Percentiles rank a stretch among this genome's conserved stretches.
Evolutionary conservation across 2,888 invertebrate species (phyloP).

Genomic region (Antheraea assamensis): DNA sequence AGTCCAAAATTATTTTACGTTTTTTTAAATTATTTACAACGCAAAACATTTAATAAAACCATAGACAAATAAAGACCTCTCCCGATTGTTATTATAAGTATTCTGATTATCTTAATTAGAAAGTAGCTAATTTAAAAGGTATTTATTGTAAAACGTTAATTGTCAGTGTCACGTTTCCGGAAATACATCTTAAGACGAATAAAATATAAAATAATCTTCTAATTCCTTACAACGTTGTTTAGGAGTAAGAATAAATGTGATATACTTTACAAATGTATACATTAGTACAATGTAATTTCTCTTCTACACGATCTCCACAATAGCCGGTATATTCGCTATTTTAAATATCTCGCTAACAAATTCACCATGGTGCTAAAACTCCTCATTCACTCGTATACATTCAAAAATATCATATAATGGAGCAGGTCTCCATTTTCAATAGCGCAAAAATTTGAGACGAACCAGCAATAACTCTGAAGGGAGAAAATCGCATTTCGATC

Average conservation of each 20-base stretch:
- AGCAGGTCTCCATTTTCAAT: constrained; percentile 71
- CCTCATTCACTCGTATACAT: constrained; percentile 77
- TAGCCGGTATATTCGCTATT: constrained; percentile 30
- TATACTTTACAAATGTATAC: background rate
- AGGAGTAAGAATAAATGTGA: background rate
- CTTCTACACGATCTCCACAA: background rate
- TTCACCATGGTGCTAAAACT: constrained; percentile 68
- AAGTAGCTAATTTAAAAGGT: constrained; percentile 39
- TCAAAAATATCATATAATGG: constrained; percentile 70
- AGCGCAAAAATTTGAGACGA: constrained; percentile 75
- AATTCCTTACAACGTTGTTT: background rate
- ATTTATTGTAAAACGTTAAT: constrained; percentile 46
- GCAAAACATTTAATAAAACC: background rate
- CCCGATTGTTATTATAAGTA: background rate
- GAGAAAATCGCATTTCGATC: constrained; percentile 82
- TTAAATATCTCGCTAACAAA: constrained; percentile 43
- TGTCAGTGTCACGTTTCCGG: constrained; percentile 50
- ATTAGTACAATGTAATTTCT: background rate
- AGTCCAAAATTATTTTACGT: background rate
- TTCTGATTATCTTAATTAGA: background rate
- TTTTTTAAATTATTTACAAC: background rate
- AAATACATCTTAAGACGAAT: constrained; percentile 33
- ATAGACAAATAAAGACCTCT: background rate
- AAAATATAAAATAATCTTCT: background rate
- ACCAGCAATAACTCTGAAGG: constrained; percentile 76